phyloP scores from a whole-genome alignment of 2,888 invertebrate genomes.

The Cartodere bifasciata region DNA sequence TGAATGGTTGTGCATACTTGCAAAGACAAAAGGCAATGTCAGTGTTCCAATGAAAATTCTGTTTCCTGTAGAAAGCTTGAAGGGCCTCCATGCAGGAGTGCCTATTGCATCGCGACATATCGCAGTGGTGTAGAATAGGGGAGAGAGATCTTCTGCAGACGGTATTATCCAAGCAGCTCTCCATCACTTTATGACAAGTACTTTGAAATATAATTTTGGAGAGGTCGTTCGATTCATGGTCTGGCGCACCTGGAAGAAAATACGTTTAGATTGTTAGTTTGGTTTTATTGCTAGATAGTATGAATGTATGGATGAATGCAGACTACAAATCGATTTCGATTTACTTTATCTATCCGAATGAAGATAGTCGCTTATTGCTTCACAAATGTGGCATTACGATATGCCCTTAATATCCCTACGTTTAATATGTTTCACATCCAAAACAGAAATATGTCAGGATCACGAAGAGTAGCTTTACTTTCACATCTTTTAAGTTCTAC shows the following conservation, averaged over 20 bases:
- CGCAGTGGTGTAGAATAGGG: conserved; percentile 77
- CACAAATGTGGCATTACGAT: too few relatives aligned
- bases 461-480: too few relatives aligned
- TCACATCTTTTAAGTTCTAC: too few relatives aligned
- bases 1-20: conserved; percentile 84
- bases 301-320: neutral
- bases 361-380: too few relatives aligned
- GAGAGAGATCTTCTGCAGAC: conserved; percentile 67
- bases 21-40: conserved; percentile 88
- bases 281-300: conserved; percentile 1
- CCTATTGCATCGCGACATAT: conserved; percentile 61
- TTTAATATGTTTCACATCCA: too few relatives aligned
- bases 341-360: conserved; percentile 1
- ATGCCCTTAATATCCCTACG: too few relatives aligned
- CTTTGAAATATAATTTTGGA: conserved; percentile 57
- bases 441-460: too few relatives aligned
- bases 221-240: conserved; percentile 40
- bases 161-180: conserved; percentile 68
- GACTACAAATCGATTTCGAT: conserved; percentile 1
- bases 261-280: neutral
- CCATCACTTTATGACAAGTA: conserved; percentile 77
- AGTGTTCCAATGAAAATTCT: conserved; percentile 68
- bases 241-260: conserved; percentile 26
- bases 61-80: conserved; percentile 73
- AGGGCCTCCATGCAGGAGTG: conserved; percentile 81